Evolutionary conservation across 2,888 invertebrate species (phyloP).

Genomic region (Conomelus anceps): DNA sequence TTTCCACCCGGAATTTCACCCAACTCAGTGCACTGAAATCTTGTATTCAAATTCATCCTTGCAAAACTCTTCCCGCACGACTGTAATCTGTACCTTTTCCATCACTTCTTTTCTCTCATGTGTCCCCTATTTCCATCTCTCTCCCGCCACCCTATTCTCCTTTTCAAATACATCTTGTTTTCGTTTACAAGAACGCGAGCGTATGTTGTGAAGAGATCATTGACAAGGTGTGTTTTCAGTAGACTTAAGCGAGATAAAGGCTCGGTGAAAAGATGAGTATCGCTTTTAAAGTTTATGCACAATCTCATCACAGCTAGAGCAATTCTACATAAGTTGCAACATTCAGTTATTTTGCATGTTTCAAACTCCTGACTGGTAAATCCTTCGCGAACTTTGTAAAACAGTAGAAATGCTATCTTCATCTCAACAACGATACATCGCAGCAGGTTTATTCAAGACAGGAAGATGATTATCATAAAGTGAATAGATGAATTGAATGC

Average conservation of each 20-base stretch:
- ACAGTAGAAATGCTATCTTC: background rate
- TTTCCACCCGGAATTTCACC: background rate
- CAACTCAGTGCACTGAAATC: background rate
- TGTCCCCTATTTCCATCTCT: background rate
- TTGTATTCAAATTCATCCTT: background rate
- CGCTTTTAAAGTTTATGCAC: background rate
- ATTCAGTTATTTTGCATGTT: background rate
- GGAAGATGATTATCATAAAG: background rate
- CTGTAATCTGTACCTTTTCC: background rate
- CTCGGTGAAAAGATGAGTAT: background rate
- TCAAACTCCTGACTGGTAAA: background rate
- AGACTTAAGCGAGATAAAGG: background rate
- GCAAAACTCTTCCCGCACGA: background rate
- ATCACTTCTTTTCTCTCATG: background rate
- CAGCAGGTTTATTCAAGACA: background rate
- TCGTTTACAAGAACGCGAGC: background rate
- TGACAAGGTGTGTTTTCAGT: background rate
- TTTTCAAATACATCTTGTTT: background rate
- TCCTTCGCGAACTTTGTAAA: background rate
- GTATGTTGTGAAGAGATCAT: background rate
- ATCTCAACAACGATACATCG: background rate
- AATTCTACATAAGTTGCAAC: background rate
- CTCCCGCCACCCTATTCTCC: background rate
- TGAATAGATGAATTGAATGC: background rate
- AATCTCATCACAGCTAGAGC: background rate